Base-by-base conservation (phyloP, 2,113 vertebrate genomes). In the Paradoxurus hermaphroditus region DNA sequence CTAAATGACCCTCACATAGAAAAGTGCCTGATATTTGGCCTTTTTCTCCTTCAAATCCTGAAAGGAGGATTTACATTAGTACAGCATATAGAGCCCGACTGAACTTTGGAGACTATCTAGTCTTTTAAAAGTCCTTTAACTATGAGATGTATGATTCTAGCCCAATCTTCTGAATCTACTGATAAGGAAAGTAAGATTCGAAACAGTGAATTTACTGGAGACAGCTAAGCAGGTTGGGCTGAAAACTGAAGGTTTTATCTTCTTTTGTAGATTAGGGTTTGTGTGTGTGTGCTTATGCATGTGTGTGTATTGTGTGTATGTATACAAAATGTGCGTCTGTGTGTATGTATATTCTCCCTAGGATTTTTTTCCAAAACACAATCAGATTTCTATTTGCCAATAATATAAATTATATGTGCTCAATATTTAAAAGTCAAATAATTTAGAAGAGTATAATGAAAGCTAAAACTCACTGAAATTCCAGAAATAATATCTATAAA, bases 11-110 rank as follows among this genome's bases (percentile, higher is more conserved):
- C 84, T 89, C 68, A 67, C n/a, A 23, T 72, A 14, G 14, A 9
- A 63, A 91, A 77, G 49, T 86, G 73, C 21, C 78, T 96, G 59
- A 25, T 59, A 34, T 13, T 97, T 84, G 46, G 5, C 41, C 87
- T 85, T 95, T 88, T 87, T 97, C 75, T 88, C 94, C 97, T 97
- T 96, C 89, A 96, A 29, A 56, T 49, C 31, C 78, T 88, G 77
- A 83, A 88, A 97, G 68, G 36, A 27, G 8, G 13, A 53, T 81
- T 86, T 67, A 41, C 19, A 75, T 85, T 44, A 83, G 53, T 39
- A 34, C 1, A 83, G 14, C 5, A 0, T 36, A 36, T 25, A 81
- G 34, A 83, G 19, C 75, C 78, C 4, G 46, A 62, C 67, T 73
- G 51, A 95, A 95, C 63, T 85, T 91, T 79, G 16, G 14, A 86